These are phyloP conservation scores for Hyaena hyaena DNA, from an alignment of 2,113 vertebrate genomes.

Conservation along the genomic window DNA sequence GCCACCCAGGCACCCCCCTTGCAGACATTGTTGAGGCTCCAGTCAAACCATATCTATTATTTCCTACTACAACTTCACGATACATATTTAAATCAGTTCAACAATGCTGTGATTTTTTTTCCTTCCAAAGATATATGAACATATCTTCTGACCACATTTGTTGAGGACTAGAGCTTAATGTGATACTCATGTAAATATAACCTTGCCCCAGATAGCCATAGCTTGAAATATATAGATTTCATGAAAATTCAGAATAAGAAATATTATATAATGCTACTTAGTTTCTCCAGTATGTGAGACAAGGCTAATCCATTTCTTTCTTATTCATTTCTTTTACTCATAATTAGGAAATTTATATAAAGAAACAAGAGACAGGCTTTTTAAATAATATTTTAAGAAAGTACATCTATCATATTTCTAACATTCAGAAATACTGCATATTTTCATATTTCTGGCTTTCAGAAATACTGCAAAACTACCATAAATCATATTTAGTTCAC, in stretches of 20 bases:
- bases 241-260: background rate
- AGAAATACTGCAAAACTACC: background rate
- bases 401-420: conserved; percentile 22
- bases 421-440: conserved; percentile 4
- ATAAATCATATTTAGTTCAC: background rate
- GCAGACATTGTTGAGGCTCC: background rate
- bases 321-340: background rate
- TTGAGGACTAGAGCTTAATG: background rate
- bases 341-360: background rate
- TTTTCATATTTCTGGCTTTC: background rate
- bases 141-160: background rate
- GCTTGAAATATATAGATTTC: background rate
- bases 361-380: background rate
- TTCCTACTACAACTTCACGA: background rate
- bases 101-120: background rate
- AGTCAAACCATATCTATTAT: background rate
- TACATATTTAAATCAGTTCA: background rate
- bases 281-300: background rate
- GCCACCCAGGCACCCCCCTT: background rate
- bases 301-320: background rate
- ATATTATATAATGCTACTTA: background rate
- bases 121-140: background rate
- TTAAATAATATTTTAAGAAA: conserved; percentile 31
- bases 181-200: background rate
- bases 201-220: background rate